Percentiles rank a stretch among this genome's conserved stretches.
These are phyloP conservation scores for Miichthys miiuy DNA, from an alignment of 2,797 vertebrate genomes.

Conservation along the genomic window DNA sequence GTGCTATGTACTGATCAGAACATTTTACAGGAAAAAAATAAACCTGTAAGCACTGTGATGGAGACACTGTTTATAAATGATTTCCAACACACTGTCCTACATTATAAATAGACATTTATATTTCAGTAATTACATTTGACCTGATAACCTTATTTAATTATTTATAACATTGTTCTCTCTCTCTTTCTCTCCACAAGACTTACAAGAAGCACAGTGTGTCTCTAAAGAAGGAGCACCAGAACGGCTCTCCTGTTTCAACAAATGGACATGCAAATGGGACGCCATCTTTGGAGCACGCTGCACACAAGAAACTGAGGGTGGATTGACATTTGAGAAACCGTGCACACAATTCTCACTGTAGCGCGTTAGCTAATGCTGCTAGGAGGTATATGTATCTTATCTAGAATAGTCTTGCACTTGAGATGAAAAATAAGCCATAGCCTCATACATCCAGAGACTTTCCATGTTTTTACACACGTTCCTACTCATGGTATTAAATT, in stretches of 20 bases:
- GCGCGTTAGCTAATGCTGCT: conserved; percentile 69
- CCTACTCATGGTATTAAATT: conserved; percentile 70
- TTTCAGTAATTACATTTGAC: not conserved
- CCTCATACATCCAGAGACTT: conserved; percentile 62
- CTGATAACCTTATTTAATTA: not conserved
- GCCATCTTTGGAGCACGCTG: conserved; percentile 81
- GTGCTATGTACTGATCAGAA: not conserved
- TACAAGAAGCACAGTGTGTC: conserved; percentile 90
- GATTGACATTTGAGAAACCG: conserved; percentile 82
- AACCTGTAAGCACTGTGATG: not conserved
- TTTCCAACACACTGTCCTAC: not conserved
- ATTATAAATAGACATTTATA: not conserved
- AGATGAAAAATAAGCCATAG: conserved; percentile 74
- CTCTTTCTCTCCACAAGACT: conserved; percentile 83
- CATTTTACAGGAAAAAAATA: not conserved
- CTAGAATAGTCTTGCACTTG: conserved; percentile 68
- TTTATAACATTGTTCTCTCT: conserved; percentile 1
- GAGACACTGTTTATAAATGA: not conserved
- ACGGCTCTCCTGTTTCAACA: conserved; percentile 82
- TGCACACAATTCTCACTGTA: conserved; percentile 40
- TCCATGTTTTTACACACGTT: conserved; percentile 72
- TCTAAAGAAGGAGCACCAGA: conserved; percentile 89
- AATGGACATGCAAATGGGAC: conserved; percentile 91
- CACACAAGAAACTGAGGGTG: conserved; percentile 89
- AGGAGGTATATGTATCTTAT: conserved; percentile 55